Evolutionary conservation across 2,113 vertebrate genomes (phyloP), one percentile per base, ranked within the genome.

Genomic region (Mustelus asterias): DNA sequence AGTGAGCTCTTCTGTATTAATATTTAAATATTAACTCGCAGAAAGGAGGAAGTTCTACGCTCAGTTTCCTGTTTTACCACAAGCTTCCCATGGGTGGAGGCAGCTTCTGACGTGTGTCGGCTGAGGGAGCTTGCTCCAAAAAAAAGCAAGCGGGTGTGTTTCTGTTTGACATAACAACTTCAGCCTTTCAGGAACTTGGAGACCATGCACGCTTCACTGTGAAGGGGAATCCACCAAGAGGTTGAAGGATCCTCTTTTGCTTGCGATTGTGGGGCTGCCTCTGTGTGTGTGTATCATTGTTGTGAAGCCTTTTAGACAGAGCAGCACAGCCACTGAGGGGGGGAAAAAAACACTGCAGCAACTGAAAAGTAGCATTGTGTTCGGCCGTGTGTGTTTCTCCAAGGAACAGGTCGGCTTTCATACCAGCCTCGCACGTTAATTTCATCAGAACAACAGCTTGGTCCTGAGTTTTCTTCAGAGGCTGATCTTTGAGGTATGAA

Each of bases 11-110:
- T 8, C n/a, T 94, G 22, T n/a, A 69, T 65, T 11, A 48, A 29
- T 95, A 94, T 37, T 67, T 41, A 94, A 67, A 94, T 37, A n/a
- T n/a, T n/a, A 69, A 41, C 65, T 2, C 14, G 54, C n/a, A 72
- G 69, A 90, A 33, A 93, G 90, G 33, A 95, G 94, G 94, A 95
- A 95, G 94, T 95, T 26, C 67, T 48, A 0, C 48, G 11, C n/a
- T 44, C 41, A 54, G 69, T 29, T 95, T 95, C 94, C 94, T 95
- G 94, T 63, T 95, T 16, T 54, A 72, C 33, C 24, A 44, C 67
- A 22, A 44, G n/a, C 67, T 48, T 89, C n/a, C 10, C 24, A 33
- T 48, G 94, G 94, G 69, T 72, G 69, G 94, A 95, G 94, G 69
- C 22, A 76, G 69, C 41, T 48, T 16, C 7, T 72, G 94, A 95